phyloP scores from a whole-genome alignment of 64 coral and sea anemone genomes.

The Astreopora myriophthalma region DNA sequence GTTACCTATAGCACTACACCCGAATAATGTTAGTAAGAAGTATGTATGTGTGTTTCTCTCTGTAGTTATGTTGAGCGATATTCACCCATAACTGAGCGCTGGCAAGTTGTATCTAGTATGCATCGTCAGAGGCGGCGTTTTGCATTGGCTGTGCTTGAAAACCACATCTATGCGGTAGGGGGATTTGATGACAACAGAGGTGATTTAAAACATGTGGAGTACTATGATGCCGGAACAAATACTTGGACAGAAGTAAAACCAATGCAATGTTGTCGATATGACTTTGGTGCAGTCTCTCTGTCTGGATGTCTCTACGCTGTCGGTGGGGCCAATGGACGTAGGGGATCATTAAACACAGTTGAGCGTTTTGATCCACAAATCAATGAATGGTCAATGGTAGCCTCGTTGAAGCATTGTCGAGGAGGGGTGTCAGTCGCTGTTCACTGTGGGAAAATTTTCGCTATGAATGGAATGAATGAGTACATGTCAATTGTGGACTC shows the following conservation, averaged over 20 bases:
- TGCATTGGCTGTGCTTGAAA: conserved; percentile 79
- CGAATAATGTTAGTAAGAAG: too few relatives aligned
- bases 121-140: conserved; percentile 82
- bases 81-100: conserved; percentile 72
- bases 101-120: conserved; percentile 88
- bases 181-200: conserved; percentile 96
- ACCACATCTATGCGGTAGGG: conserved; percentile 86
- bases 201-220: conserved; percentile 82
- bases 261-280: conserved; percentile 88
- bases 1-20: too few relatives aligned
- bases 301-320: conserved; percentile 92
- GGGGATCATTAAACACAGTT: conserved; percentile 87
- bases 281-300: conserved; percentile 90
- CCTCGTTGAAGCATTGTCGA: conserved; percentile 85
- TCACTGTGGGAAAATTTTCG: conserved; percentile 97
- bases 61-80: conserved; percentile 94
- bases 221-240: conserved; percentile 64
- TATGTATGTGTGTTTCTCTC: not conserved
- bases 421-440: conserved; percentile 91
- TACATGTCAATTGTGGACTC: conserved; percentile 98
- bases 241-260: conserved; percentile 76
- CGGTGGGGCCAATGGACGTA: conserved; percentile 87
- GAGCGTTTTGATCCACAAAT: conserved; percentile 84
- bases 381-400: conserved; percentile 84
- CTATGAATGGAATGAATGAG: conserved; percentile 98